Evolutionary conservation across 2,797 vertebrate species (phyloP).

Genomic region (Hippoglossus hippoglossus): DNA sequence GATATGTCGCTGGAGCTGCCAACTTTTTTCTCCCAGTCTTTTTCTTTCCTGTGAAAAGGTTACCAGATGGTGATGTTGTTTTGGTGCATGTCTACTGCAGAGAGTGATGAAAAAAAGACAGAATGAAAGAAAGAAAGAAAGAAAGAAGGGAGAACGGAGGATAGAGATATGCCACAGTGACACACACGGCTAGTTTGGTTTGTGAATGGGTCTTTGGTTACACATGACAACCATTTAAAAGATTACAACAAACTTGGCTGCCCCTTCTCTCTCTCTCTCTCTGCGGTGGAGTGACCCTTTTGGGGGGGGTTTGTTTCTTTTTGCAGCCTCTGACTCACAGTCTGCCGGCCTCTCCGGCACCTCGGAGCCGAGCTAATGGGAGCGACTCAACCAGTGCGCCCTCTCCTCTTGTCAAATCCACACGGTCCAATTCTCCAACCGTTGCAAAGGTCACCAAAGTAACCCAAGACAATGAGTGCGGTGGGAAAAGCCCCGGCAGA

Average conservation of each 20-base stretch:
- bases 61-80: conserved; percentile 39
- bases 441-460: conserved; percentile 66
- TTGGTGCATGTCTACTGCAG: conserved; percentile 39
- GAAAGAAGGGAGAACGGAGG: conserved; percentile 2
- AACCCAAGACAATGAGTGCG: conserved; percentile 64
- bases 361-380: conserved; percentile 36
- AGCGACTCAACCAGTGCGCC: conserved; percentile 40
- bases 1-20: conserved; percentile 3
- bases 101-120: conserved; percentile 24
- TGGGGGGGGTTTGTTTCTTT: conserved; percentile 23
- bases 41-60: conserved; percentile 34
- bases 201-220: conserved; percentile 38
- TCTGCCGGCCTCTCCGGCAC: conserved; percentile 38
- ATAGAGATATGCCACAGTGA: background rate
- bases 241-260: conserved; percentile 19
- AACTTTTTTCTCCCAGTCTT: conserved; percentile 1
- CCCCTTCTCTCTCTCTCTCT: background rate
- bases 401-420: conserved; percentile 56
- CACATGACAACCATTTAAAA: conserved; percentile 25
- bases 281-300: conserved; percentile 16
- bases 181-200: conserved; percentile 10
- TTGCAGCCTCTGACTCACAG: conserved; percentile 47
- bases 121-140: background rate
- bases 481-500: conserved; percentile 51
- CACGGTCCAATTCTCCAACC: conserved; percentile 53